phyloP scores from a whole-genome alignment of 2,797 vertebrate species.

The Semaprochilodus insignis region DNA sequence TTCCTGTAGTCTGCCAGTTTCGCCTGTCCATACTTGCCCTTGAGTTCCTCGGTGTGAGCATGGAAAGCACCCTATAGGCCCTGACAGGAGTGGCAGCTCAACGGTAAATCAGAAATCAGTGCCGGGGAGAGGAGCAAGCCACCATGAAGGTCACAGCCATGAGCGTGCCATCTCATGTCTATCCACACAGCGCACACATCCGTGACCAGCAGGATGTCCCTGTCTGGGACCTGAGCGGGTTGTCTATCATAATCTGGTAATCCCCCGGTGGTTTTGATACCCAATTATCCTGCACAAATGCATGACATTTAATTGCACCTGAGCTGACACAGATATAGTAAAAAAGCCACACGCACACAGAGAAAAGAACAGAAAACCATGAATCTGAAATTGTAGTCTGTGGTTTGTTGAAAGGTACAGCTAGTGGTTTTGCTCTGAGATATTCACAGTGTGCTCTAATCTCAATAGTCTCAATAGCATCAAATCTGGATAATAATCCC shows the following conservation, averaged over 20 bases:
- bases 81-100: conserved; percentile 91
- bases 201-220: conserved; percentile 80
- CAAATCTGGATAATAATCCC: conserved; percentile 27
- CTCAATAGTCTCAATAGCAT: conserved; percentile 2
- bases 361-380: neutral
- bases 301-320: conserved; percentile 49
- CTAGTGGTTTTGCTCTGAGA: neutral
- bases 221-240: conserved; percentile 46
- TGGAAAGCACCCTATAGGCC: conserved; percentile 92
- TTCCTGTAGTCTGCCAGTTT: conserved; percentile 46
- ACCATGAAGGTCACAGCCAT: conserved; percentile 94
- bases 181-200: conserved; percentile 81
- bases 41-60: conserved; percentile 90
- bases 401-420: conserved; percentile 13
- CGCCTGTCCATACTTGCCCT: conserved; percentile 78
- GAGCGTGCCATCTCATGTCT: conserved; percentile 88
- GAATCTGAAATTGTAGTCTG: neutral
- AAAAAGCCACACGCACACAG: conserved; percentile 3
- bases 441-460: neutral
- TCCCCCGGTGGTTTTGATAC: conserved; percentile 42
- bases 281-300: conserved; percentile 46
- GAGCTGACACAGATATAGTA: conserved; percentile 43
- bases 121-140: conserved; percentile 90
- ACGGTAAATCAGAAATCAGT: conserved; percentile 95
- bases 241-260: conserved; percentile 69